Base-by-base conservation (phyloP, 2,888 invertebrate genomes). In the Eupelmus urozonus region DNA sequence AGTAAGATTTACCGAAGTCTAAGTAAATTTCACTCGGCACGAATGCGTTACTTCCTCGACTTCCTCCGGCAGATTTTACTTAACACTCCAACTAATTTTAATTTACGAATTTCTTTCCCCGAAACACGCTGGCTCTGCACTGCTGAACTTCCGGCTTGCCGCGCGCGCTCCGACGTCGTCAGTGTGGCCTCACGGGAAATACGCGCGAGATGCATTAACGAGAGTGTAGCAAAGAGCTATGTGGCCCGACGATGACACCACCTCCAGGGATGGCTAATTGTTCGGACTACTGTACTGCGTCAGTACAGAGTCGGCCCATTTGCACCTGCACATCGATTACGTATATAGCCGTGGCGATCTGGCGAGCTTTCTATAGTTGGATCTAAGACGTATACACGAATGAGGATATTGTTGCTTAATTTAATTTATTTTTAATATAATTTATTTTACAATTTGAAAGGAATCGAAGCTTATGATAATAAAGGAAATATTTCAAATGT, bases 251-350 rank as follows among this genome's bases (percentile, higher is more conserved):
- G 45, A 16, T 25, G n/a, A 57, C 42, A 69, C 25, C 45, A 60
- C 49, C 60, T 59, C 60, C 34, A 20, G 60, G 70, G 70, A 62
- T 55, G 42, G 42, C 62, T 69, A 75, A 69, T 75, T 67, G 67
- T 53, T 49, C 27, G 59, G 57, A n/a, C n/a, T n/a, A n/a, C n/a
- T 29, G 29, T n/a, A 63, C 49, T 18, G 53, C 34, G 62, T 49
- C n/a, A 25, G n/a, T n/a, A n/a, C n/a, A n/a, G 25, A 45, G 13
- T 45, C 16, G 16, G 16, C 2, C 45, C 2, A 45, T 45, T 51
- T 40, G 25, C 3, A 20, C 25, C 13, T 27, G 13, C 23, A 49
- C 59, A 29, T 45, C 29, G 62, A 72, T 62, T 62, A 23, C 18
- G 20, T 27, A 27, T 69, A 67, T 49, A 55, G n/a, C n/a, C 23